Percentiles rank a stretch among this genome's conserved stretches.
These are phyloP conservation scores for Columba livia DNA, from an alignment of 2,113 vertebrate genomes.

Conservation along the genomic window DNA sequence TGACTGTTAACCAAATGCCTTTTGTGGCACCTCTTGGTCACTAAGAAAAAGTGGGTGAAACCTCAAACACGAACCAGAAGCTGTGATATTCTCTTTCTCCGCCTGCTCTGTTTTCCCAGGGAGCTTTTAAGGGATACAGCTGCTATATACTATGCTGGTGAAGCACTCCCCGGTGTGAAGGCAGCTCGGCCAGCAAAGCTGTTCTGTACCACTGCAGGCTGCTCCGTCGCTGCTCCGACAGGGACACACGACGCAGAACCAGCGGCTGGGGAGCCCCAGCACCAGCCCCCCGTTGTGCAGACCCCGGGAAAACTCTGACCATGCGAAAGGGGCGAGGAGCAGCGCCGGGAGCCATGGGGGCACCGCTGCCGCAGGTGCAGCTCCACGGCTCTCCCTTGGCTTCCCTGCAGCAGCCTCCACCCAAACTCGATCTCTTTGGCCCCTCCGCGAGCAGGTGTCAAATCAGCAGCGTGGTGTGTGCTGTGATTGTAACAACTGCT, in stretches of 20 bases:
- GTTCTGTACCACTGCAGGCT: background rate
- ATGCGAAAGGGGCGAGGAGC: background rate
- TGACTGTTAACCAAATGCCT: background rate
- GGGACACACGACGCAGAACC: too few relatives aligned
- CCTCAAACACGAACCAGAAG: background rate
- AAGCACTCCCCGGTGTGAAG: conserved; percentile 60
- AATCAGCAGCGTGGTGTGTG: background rate
- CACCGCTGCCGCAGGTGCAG: background rate
- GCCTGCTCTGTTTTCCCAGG: conserved; percentile 54
- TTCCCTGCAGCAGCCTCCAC: background rate
- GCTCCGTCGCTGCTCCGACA: background rate
- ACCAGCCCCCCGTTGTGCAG: too few relatives aligned
- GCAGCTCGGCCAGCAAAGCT: conserved; percentile 32
- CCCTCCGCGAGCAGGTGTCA: background rate
- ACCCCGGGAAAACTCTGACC: background rate
- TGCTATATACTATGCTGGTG: conserved; percentile 25
- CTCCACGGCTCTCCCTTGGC: background rate
- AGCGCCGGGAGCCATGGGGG: background rate
- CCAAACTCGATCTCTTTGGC: background rate
- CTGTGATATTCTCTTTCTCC: conserved; percentile 36
- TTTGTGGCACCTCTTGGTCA: background rate
- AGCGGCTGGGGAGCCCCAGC: too few relatives aligned
- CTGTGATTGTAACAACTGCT: background rate
- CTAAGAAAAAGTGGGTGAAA: conserved; percentile 20
- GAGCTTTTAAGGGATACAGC: conserved; percentile 48